phyloP scores from a whole-genome alignment of 2,888 invertebrate species.

The Drosophila melanosoma region DNA sequence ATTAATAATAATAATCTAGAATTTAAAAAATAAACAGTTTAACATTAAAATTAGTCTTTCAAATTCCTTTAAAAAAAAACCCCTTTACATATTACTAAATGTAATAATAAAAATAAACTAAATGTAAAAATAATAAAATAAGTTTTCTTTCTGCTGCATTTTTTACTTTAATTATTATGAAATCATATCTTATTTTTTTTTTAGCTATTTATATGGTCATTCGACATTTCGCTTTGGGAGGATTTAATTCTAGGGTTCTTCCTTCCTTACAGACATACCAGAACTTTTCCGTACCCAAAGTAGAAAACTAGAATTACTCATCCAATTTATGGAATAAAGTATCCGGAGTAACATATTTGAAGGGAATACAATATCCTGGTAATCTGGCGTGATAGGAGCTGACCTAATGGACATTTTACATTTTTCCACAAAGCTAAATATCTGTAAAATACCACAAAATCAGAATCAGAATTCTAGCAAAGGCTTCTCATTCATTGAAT shows the following conservation, averaged over 20 bases:
- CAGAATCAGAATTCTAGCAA: background rate
- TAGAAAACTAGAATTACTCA: too few species aligned
- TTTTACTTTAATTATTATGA: too few species aligned
- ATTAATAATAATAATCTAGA: background rate
- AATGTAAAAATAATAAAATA: too few species aligned
- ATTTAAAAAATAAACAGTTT: background rate
- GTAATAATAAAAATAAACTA: too few species aligned
- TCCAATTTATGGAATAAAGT: too few species aligned
- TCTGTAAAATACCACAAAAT: background rate
- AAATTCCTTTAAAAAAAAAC: background rate
- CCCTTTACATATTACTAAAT: too few species aligned
- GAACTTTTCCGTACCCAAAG: too few species aligned
- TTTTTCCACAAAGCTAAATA: background rate
- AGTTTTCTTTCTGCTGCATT: too few species aligned
- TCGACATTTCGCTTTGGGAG: too few species aligned
- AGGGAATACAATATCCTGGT: background rate
- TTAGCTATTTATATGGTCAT: too few species aligned
- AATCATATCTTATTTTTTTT: too few species aligned
- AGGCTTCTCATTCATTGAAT: background rate
- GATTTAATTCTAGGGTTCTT: too few species aligned
- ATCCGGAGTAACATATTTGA: background rate
- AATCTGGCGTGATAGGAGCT: background rate
- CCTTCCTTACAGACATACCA: background rate
- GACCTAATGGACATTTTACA: background rate
- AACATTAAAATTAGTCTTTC: background rate